These are phyloP conservation scores for Hololepta plana DNA, from an alignment of 2,888 invertebrate species.

Conservation along the genomic window DNA sequence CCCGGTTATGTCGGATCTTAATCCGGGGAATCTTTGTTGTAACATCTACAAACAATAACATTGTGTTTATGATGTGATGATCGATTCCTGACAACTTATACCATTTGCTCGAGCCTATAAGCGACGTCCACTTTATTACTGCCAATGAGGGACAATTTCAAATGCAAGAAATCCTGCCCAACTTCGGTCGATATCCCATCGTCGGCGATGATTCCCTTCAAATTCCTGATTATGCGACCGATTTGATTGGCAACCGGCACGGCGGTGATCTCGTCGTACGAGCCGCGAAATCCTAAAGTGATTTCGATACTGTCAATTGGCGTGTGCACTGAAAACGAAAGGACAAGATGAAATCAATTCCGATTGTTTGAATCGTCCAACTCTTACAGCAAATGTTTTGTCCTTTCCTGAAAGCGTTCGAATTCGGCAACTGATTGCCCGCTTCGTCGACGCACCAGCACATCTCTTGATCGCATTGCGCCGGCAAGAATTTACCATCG, in stretches of 20 bases:
- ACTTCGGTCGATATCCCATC: constrained; percentile 34
- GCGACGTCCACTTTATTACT: constrained; percentile 60
- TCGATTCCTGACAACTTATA: too few relatives aligned
- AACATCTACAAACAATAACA: constrained; percentile 21
- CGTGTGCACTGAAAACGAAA: constrained; percentile 52
- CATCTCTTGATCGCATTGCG: constrained; percentile 50
- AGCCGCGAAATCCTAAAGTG: constrained; percentile 51
- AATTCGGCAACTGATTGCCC: constrained; percentile 45
- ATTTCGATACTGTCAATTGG: constrained; percentile 60
- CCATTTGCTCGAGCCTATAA: constrained; percentile 62
- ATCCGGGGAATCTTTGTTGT: constrained; percentile 31
- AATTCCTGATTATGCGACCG: constrained; percentile 27
- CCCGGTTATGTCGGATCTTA: constrained; percentile 42
- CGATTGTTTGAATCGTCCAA: too few relatives aligned
- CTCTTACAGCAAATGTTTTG: constrained; percentile 38
- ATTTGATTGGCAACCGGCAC: constrained; percentile 29
- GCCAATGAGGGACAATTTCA: constrained; percentile 50
- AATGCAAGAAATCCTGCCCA: constrained; percentile 31
- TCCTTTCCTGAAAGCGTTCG: constrained; percentile 39
- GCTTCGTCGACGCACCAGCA: constrained; percentile 85
- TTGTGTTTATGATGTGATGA: constrained; percentile 6
- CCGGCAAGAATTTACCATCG: constrained; percentile 53
- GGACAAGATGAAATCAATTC: constrained; percentile 3
- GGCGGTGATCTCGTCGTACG: constrained; percentile 31
- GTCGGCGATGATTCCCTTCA: constrained; percentile 26